Evolutionary conservation across 2,888 invertebrate species (phyloP).

Genomic region (Cenopis cana): DNA sequence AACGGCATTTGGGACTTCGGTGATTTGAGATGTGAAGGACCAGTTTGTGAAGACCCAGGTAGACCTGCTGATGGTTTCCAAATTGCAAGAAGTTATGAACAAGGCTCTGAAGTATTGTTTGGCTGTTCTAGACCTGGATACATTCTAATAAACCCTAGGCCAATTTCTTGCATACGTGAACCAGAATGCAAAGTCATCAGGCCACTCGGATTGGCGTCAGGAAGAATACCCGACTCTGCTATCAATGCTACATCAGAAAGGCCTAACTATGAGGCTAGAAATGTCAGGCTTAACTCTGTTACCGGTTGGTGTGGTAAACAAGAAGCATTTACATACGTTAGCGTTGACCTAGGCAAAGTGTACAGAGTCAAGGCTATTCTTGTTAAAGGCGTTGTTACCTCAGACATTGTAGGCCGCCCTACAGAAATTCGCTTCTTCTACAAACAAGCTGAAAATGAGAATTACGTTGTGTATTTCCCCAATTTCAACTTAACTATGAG

Average conservation of each 20-base stretch:
- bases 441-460: conserved; percentile 96
- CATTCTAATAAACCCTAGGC: conserved; percentile 95
- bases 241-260: conserved; percentile 98
- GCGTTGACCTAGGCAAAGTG: conserved; percentile 97
- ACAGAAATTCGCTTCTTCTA: conserved; percentile 99
- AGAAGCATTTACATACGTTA: conserved; percentile 98
- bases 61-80: conserved; percentile 96
- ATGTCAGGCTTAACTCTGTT: conserved; percentile 95
- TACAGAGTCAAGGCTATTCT: conserved; percentile 96
- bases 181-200: conserved; percentile 97
- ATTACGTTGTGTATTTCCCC: conserved; percentile 98
- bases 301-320: conserved; percentile 99
- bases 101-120: conserved; percentile 96
- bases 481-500: conserved; percentile 97
- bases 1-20: conserved; percentile 99
- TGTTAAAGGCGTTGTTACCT: conserved; percentile 97
- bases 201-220: conserved; percentile 96
- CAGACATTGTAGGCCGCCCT: conserved; percentile 97
- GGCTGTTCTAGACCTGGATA: conserved; percentile 96
- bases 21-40: conserved; percentile 97
- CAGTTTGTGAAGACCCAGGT: conserved; percentile 98
- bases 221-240: conserved; percentile 96
- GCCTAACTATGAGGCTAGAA: conserved; percentile 95
- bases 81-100: conserved; percentile 92
- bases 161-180: conserved; percentile 95